Conservation (phyloP, 2,113 vertebrate genomes). For the Trachemys scripta region DNA sequence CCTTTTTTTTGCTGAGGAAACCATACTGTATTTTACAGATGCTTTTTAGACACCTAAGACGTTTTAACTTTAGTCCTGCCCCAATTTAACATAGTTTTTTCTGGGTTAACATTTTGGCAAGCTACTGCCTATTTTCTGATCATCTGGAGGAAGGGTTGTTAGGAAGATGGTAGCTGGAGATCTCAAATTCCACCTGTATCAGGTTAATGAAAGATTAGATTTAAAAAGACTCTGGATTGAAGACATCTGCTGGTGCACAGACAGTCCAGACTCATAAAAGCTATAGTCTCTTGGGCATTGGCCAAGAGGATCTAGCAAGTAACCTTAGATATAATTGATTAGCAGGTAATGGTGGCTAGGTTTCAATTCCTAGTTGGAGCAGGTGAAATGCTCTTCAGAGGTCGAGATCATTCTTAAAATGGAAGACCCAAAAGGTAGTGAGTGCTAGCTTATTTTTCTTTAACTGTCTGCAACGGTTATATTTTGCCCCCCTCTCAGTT, state of each 20-base stretch:
- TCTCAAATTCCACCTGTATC: neutral
- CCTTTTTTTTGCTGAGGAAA: neutral
- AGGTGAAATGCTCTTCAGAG: neutral
- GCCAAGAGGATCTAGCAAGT: neutral
- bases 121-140: neutral
- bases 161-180: neutral
- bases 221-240: neutral
- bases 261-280: neutral
- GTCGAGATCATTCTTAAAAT: neutral
- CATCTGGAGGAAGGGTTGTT: neutral
- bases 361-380: neutral
- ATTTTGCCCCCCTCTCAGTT: neutral
- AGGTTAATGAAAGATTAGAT: neutral
- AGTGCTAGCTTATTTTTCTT: neutral
- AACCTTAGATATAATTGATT: neutral
- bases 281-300: neutral
- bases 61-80: neutral
- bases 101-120: neutral
- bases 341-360: neutral
- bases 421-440: neutral
- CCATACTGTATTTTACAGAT: neutral
- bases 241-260: neutral
- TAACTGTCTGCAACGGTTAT: neutral
- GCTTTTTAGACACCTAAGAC: neutral
- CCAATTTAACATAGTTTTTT: neutral